phyloP scores from a whole-genome alignment of 2,797 vertebrate species.

The Apogon hyalosoma region DNA sequence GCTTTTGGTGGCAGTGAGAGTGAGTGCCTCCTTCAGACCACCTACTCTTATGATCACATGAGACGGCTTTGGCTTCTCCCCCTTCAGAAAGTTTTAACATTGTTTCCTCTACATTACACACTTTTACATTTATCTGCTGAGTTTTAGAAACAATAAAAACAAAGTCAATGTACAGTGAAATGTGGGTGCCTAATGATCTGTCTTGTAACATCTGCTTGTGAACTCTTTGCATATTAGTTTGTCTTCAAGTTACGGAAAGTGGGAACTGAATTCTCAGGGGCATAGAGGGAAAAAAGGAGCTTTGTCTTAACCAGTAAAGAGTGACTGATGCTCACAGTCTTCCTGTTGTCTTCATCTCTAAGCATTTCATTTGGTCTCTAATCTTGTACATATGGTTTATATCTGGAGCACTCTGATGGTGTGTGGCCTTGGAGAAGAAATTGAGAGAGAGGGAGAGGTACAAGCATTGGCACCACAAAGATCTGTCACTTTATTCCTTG shows the following conservation, averaged over 20 bases:
- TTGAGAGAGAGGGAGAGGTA: constrained; percentile 19
- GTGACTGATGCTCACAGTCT: constrained; percentile 24
- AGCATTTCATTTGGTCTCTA: constrained; percentile 54
- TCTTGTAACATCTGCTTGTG: constrained; percentile 3
- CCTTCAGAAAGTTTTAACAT: constrained; percentile 24
- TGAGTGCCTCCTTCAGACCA: constrained; percentile 48
- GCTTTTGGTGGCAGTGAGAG: constrained; percentile 47
- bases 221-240: neutral
- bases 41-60: constrained; percentile 60
- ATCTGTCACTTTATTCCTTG: constrained; percentile 56
- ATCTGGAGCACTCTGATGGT: constrained; percentile 60
- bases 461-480: constrained; percentile 47
- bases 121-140: constrained; percentile 33
- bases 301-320: neutral
- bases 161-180: constrained; percentile 4
- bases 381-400: constrained; percentile 72
- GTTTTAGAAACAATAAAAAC: constrained; percentile 5
- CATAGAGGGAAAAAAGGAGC: neutral
- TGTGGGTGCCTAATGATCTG: neutral
- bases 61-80: constrained; percentile 44
- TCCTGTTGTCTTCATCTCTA: constrained; percentile 46
- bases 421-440: constrained; percentile 48
- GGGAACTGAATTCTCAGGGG: neutral
- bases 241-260: neutral
- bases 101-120: constrained; percentile 13